phyloP scores from a whole-genome alignment of 2,888 invertebrate species.

The Dynastes hyllus region DNA sequence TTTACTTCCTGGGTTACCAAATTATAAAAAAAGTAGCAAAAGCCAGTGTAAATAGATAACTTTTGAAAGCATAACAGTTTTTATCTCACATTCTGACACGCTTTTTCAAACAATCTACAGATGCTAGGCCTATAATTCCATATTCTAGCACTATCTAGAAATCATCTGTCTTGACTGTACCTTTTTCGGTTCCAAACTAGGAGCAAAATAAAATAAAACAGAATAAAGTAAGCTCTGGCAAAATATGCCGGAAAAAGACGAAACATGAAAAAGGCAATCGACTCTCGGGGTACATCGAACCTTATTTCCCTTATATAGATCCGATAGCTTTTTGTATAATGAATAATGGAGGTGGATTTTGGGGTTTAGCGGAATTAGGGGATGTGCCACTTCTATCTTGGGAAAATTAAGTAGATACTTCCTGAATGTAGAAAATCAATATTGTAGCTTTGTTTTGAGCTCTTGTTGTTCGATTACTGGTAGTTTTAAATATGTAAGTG shows the following conservation, averaged over 20 bases:
- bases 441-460: neutral
- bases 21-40: no score
- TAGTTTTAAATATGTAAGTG: no score
- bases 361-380: neutral
- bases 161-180: neutral
- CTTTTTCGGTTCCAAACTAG: neutral
- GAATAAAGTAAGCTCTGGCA: neutral
- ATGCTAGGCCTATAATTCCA: neutral
- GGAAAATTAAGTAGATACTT: conserved; percentile 1
- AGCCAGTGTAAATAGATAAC: no score
- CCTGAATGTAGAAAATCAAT: conserved; percentile 2
- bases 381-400: neutral
- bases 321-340: neutral
- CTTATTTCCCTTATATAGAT: neutral
- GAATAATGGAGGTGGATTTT: conserved; percentile 1
- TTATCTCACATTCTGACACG: no score
- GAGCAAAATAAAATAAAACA: neutral
- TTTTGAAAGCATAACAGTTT: no score
- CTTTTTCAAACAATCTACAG: no score
- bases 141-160: neutral
- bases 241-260: neutral
- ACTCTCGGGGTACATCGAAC: neutral
- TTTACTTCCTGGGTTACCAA: no score
- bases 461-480: neutral
- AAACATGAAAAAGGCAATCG: neutral